Conservation (phyloP, 2,888 invertebrate species). For the Pristionchus japonicus region DNA sequence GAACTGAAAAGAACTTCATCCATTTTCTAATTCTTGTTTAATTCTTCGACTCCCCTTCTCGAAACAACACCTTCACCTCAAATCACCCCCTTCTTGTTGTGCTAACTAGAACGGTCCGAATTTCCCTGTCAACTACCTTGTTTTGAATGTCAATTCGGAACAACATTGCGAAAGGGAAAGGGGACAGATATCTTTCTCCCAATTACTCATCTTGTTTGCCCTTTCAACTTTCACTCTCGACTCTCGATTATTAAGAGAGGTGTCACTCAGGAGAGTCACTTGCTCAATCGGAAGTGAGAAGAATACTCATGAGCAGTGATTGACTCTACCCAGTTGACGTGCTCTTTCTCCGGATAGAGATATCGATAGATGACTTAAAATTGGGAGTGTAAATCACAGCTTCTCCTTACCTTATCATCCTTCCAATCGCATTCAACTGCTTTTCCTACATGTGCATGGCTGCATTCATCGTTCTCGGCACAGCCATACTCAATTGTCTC, state of each 20-base stretch:
- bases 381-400: background rate
- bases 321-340: too few relatives aligned
- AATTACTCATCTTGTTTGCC: conserved; percentile 25
- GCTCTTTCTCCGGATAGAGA: too few relatives aligned
- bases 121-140: background rate
- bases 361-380: too few relatives aligned
- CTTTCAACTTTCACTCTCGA: conserved; percentile 10
- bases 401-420: too few relatives aligned
- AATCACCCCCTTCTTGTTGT: background rate
- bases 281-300: background rate
- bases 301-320: too few relatives aligned
- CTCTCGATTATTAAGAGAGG: conserved; percentile 31
- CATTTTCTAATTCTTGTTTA: background rate
- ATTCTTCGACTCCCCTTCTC: background rate
- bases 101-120: background rate
- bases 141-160: background rate
- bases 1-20: background rate
- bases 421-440: background rate
- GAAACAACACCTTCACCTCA: too few relatives aligned
- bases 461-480: background rate
- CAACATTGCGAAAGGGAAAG: background rate
- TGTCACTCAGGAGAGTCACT: conserved; percentile 35
- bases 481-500: background rate
- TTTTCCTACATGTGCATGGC: too few relatives aligned
- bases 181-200: background rate